Percentiles rank a stretch among this genome's conserved stretches.
Conservation (phyloP, 2,888 invertebrate species). For the Drosophila differens region DNA sequence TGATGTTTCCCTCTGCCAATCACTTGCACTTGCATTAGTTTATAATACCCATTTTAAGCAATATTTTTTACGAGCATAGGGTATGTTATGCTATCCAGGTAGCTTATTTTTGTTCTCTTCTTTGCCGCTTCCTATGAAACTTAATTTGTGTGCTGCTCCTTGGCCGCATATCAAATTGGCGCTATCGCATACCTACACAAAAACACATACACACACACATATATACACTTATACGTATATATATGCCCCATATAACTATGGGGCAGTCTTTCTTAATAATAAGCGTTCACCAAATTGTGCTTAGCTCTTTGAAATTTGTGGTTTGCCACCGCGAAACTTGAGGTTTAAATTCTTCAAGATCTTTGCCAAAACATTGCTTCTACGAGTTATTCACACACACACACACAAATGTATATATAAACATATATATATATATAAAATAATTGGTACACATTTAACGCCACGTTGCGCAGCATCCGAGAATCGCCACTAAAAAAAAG, state of each 20-base stretch:
- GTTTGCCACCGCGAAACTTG: constrained; percentile 64
- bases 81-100: constrained; percentile 50
- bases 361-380: constrained; percentile 43
- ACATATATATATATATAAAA: constrained; percentile 3
- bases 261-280: constrained; percentile 63
- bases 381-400: constrained; percentile 28
- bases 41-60: background rate
- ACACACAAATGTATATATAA: constrained; percentile 1
- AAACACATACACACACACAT: constrained; percentile 19
- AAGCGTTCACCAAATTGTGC: constrained; percentile 64
- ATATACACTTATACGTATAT: constrained; percentile 12
- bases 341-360: constrained; percentile 70
- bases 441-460: constrained; percentile 76
- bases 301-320: constrained; percentile 64
- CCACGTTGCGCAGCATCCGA: constrained; percentile 54
- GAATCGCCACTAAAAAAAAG: constrained; percentile 26
- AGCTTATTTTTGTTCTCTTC: constrained; percentile 39
- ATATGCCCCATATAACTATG: constrained; percentile 68
- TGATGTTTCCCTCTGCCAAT: background rate
- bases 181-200: constrained; percentile 71
- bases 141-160: constrained; percentile 70
- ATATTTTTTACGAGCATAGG: background rate
- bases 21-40: background rate
- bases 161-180: constrained; percentile 74
- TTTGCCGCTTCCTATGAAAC: constrained; percentile 73